Evolutionary conservation across 92 coral and sea anemone species (phyloP).

Genomic region (Diadumene lineata): DNA sequence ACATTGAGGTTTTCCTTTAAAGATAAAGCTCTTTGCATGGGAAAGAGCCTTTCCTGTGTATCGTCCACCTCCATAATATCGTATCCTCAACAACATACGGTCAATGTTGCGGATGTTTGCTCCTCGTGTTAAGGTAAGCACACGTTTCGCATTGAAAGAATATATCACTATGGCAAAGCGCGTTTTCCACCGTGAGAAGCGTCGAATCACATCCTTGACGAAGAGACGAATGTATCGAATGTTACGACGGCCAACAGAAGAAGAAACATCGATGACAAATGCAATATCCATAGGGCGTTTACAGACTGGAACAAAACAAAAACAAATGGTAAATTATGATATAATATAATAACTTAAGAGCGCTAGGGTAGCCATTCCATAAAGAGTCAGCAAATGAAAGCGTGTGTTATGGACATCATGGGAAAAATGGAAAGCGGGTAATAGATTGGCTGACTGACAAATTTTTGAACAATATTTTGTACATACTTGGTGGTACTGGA

Average conservation of each 20-base stretch:
- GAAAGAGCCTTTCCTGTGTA: slow-evolving; percentile 51
- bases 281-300: slow-evolving; percentile 49
- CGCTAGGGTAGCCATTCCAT: too few species aligned
- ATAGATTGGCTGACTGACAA: too few species aligned
- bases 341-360: too few species aligned
- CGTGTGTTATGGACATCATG: too few species aligned
- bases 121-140: slow-evolving; percentile 30
- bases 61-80: slow-evolving; percentile 23
- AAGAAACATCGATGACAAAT: slow-evolving; percentile 47
- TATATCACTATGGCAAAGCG: slow-evolving; percentile 39
- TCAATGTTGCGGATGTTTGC: background rate
- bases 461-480: background rate
- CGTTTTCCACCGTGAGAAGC: slow-evolving; percentile 28
- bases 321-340: background rate
- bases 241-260: slow-evolving; percentile 33
- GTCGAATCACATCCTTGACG: slow-evolving; percentile 40
- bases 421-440: too few species aligned
- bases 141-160: slow-evolving; percentile 23
- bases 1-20: slow-evolving; percentile 56
- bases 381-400: too few species aligned
- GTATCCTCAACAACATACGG: slow-evolving; percentile 16
- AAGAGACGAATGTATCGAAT: slow-evolving; percentile 52
- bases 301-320: slow-evolving; percentile 20
- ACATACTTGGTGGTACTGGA: background rate
- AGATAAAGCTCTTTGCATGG: slow-evolving; percentile 39